phyloP scores from a whole-genome alignment of 2,888 invertebrate species.

The Palloptera scutellata region DNA sequence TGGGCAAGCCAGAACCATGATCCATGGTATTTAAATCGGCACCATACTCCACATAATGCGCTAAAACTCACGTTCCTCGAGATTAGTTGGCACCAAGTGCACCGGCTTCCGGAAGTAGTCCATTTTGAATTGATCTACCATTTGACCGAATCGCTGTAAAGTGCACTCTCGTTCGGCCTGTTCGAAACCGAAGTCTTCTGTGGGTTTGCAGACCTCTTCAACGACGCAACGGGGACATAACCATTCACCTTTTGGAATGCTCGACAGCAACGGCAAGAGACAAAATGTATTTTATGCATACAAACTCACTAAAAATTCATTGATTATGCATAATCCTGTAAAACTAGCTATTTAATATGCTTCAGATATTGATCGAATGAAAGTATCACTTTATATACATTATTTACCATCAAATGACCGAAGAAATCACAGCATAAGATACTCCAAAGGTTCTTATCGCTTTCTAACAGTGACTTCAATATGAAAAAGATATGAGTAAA shows the following conservation, averaged over 20 bases:
- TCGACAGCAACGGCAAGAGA: slow-evolving; percentile 87
- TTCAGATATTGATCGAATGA: no score
- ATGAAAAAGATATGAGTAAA: no score
- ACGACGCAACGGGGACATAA: slow-evolving; percentile 95
- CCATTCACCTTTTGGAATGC: slow-evolving; percentile 97
- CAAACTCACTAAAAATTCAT: no score
- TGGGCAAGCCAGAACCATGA: slow-evolving; percentile 94
- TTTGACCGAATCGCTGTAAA: slow-evolving; percentile 95
- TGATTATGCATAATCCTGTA: no score
- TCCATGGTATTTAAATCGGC: slow-evolving; percentile 98
- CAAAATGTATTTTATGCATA: slow-evolving; percentile 99
- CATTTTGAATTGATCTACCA: slow-evolving; percentile 98
- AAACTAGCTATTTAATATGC: no score
- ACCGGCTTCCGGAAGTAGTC: slow-evolving; percentile 97
- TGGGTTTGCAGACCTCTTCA: slow-evolving; percentile 88
- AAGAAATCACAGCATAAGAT: no score
- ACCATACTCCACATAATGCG: slow-evolving; percentile 98
- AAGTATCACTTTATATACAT: no score
- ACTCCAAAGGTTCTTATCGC: no score
- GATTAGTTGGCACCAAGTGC: slow-evolving; percentile 85
- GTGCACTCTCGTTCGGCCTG: slow-evolving; percentile 95
- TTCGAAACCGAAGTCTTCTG: slow-evolving; percentile 97
- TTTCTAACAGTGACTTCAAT: no score
- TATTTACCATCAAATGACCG: no score
- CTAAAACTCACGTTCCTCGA: slow-evolving; percentile 98